Evolutionary conservation across 2,888 invertebrate genomes (phyloP), one percentile per base, ranked within the genome.

Genomic region (Myathropa florea): DNA sequence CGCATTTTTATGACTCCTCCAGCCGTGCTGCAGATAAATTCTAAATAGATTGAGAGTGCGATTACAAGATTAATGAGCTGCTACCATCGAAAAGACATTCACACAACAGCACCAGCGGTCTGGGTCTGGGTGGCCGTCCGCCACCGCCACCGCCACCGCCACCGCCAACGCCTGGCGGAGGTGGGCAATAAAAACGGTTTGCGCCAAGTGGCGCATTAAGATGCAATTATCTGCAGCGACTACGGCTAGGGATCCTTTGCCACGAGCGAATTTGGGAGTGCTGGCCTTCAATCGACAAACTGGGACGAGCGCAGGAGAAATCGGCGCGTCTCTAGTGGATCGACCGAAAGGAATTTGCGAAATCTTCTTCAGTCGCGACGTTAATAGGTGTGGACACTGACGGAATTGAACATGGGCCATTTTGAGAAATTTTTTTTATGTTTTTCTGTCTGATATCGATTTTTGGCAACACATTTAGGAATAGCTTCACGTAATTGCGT

Each of bases 11-110:
- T 73, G 53, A 77, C 77, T 85, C 81, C 81, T 81, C 76, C 71
- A 80, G 80, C 71, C 61, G 55, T 67, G 76, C 67, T 57, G 79
- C 75, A 75, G 70, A 84, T 84, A 84, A 75, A 84, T 84, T 79
- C 75, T 84, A 75, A 84, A 84, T 71, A 84, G 79, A 79, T 80
- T 80, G 71, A 55, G 76, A 79, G 79, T 79, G 71, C 67, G 80
- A 84, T 76, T 84, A 68, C 60, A 79, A 84, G 78, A 84, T 79
- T 79, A 84, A 84, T 84, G 75, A 76, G 60, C 63, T 71, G 71
- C 84, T 72, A 76, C 67, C 75, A 76, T 80, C 71, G 76, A 80
- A 80, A 61, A 76, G 80, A 72, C 76, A 83, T 79, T 79, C 79
- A 70, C 53, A 60, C 61, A 67, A 36, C 21, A 67, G 53, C 46